Evolutionary conservation across 2,113 vertebrate species (phyloP).

Genomic region (Syngnathus typhle): DNA sequence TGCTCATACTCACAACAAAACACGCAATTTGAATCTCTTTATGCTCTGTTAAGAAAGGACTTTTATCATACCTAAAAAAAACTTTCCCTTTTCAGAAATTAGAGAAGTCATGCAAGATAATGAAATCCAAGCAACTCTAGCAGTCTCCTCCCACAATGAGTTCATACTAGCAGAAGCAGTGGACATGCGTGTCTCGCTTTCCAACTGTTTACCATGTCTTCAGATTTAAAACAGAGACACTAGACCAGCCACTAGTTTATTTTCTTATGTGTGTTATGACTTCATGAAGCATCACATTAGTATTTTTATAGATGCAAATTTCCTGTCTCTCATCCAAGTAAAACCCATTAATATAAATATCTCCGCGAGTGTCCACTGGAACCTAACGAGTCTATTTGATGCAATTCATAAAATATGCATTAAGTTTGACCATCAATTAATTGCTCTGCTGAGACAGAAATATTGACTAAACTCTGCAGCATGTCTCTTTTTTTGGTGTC

Average conservation of each 20-base stretch:
- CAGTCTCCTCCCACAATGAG: constrained; percentile 3
- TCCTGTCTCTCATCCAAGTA: constrained; percentile 15
- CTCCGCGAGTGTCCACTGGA: constrained; percentile 29
- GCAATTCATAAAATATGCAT: constrained; percentile 52
- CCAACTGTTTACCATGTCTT: constrained; percentile 4
- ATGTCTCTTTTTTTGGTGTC: constrained; percentile 16
- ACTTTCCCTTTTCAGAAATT: constrained; percentile 41
- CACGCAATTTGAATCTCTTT: constrained; percentile 26
- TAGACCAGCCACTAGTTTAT: background rate
- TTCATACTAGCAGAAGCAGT: constrained; percentile 25
- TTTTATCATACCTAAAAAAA: constrained; percentile 56
- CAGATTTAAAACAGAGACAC: constrained; percentile 31
- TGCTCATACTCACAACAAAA: constrained; percentile 50
- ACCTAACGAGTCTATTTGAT: constrained; percentile 37
- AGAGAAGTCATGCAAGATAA: constrained; percentile 24
- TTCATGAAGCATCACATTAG: constrained; percentile 19
- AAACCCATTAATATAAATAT: constrained; percentile 44
- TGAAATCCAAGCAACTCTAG: constrained; percentile 30
- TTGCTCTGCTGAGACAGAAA: constrained; percentile 34
- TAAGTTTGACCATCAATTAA: constrained; percentile 47
- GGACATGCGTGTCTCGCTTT: constrained; percentile 21
- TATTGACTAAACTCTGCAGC: constrained; percentile 29
- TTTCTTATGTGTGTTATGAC: constrained; percentile 7
- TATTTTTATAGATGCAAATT: constrained; percentile 27
- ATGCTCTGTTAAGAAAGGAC: constrained; percentile 33